Base-by-base conservation (phyloP, 2,888 invertebrate genomes). In the Dendrolimus pini region DNA sequence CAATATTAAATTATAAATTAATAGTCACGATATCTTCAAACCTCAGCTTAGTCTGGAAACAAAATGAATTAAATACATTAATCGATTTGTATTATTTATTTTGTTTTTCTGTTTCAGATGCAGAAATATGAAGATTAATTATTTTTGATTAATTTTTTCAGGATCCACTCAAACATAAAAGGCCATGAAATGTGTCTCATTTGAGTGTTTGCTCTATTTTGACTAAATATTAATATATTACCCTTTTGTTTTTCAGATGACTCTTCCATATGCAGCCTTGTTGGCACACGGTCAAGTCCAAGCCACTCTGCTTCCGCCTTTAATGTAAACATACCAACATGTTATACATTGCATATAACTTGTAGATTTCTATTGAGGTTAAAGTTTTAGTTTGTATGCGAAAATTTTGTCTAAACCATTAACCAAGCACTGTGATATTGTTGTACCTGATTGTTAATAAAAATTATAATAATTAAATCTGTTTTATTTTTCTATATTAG, bases 201-300 rank as follows among this genome's bases (percentile, higher is more conserved):
- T 86, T 89, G 86, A 75, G 88, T 88, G 85, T 89, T 84, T 89
- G 77, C 58, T 70, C 66, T 70, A 65, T 67, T 69, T 72, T 69
- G 72, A 74, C 67, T 62, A 65, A 68, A 73, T 80, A 78, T 72
- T 85, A 77, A 88, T 68, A 30, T 30, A 71, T 88, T 78, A 91
- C 91, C 90, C 88, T 89, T 91, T 82, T 90, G 87, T 80, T 89
- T 91, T 91, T 85, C 91, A 89, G 91, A 85, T 86, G 87, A 77
- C 75, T 91, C 89, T 76, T 85, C 90, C 83, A 87, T 86, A 74
- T 90, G 91, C 82, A 93, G 89, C 80, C 93, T 89, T 76, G 93
- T 93, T 75, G 93, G 93, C 78, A 93, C 93, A 82, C 93, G 92
- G 85, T 93, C 93, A 80, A 93, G 91, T 72, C 93, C 93, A 74